Evolutionary conservation across 2,113 vertebrate species (phyloP).

Genomic region (Taurulus bubalis): DNA sequence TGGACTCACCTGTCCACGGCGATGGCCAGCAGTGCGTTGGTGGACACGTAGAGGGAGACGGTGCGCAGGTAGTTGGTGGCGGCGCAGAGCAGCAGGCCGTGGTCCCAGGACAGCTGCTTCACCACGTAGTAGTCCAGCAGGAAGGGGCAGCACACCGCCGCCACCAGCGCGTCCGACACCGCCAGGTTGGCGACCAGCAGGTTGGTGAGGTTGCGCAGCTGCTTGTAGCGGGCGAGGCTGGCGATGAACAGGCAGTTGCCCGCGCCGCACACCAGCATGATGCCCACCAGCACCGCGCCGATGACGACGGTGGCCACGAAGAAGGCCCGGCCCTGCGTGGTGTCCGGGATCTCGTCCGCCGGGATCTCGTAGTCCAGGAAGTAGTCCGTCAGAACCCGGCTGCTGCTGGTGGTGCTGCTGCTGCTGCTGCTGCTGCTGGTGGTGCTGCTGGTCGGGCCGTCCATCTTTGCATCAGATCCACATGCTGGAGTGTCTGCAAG

Average conservation of each 20-base stretch:
- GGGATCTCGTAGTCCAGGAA: slow-evolving; percentile 88
- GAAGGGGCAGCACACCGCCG: slow-evolving; percentile 93
- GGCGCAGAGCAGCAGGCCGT: slow-evolving; percentile 90
- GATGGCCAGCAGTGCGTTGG: slow-evolving; percentile 94
- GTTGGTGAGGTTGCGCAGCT: slow-evolving; percentile 94
- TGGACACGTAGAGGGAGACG: slow-evolving; percentile 93
- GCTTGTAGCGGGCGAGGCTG: slow-evolving; percentile 89
- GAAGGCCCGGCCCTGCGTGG: slow-evolving; percentile 90
- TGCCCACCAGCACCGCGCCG: slow-evolving; percentile 88
- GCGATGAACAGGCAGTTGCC: slow-evolving; percentile 91
- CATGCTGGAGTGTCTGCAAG: slow-evolving; percentile 21
- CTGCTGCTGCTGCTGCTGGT: slow-evolving; percentile 25
- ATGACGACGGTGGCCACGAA: slow-evolving; percentile 90
- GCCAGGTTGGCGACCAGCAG: slow-evolving; percentile 95
- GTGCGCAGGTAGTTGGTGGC: slow-evolving; percentile 93
- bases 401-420: slow-evolving; percentile 54
- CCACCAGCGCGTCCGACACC: slow-evolving; percentile 94
- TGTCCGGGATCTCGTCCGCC: slow-evolving; percentile 85
- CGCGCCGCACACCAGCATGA: slow-evolving; percentile 92
- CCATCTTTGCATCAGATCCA: slow-evolving; percentile 53
- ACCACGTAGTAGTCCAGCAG: slow-evolving; percentile 97
- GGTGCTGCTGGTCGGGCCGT: slow-evolving; percentile 33
- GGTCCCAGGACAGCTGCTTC: slow-evolving; percentile 92
- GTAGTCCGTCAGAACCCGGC: slow-evolving; percentile 40
- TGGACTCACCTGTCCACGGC: slow-evolving; percentile 91